Evolutionary conservation across 2,888 invertebrate genomes (phyloP).

Genomic region (Diogma glabrata): DNA sequence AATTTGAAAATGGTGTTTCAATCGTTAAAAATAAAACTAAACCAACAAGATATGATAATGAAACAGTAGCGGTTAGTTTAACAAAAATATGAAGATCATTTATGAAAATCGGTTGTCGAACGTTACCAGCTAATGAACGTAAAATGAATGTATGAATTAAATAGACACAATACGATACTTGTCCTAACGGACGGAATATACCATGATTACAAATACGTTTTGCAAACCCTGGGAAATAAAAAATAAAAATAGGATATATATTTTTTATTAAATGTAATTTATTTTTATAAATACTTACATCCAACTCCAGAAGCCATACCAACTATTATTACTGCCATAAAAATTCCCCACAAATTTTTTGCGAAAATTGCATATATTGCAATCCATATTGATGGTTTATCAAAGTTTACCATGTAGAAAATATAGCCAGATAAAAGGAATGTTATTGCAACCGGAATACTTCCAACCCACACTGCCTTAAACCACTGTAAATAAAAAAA

Average conservation of each 20-base stretch:
- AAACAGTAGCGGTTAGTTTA: slow-evolving; percentile 1
- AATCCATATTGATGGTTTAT: slow-evolving; percentile 30
- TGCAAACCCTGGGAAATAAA: slow-evolving; percentile 21
- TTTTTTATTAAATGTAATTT: background rate
- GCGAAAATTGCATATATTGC: slow-evolving; percentile 35
- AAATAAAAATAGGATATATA: background rate
- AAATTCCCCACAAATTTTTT: slow-evolving; percentile 32
- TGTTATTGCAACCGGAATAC: slow-evolving; percentile 19
- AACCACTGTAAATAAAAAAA: background rate
- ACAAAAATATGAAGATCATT: background rate
- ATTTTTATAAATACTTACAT: slow-evolving; percentile 23
- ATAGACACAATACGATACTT: slow-evolving; percentile 29
- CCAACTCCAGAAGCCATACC: slow-evolving; percentile 29
- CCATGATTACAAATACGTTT: slow-evolving; percentile 23
- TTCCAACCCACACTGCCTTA: slow-evolving; percentile 13
- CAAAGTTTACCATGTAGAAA: slow-evolving; percentile 28
- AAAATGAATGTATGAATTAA: slow-evolving; percentile 28
- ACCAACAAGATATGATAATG: slow-evolving; percentile 7
- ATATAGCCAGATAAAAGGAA: slow-evolving; percentile 24
- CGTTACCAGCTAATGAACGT: slow-evolving; percentile 20
- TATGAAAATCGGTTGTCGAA: background rate
- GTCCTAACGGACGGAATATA: slow-evolving; percentile 25
- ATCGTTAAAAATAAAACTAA: background rate
- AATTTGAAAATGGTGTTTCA: background rate
- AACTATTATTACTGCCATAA: slow-evolving; percentile 26